phyloP scores from a whole-genome alignment of 2,888 invertebrate species.

The Habrosyne pyritoides region DNA sequence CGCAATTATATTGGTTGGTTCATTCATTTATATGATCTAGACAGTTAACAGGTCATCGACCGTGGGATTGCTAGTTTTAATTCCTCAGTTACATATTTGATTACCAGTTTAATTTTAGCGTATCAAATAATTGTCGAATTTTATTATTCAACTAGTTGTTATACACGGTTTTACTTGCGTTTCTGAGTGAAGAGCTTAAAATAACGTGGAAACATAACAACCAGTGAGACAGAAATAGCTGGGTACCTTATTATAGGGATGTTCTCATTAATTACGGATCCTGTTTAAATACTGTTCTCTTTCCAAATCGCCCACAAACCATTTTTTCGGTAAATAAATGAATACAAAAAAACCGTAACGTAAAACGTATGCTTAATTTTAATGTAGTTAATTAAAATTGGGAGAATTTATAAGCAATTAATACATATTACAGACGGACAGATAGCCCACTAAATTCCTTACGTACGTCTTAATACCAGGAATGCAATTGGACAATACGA shows the following conservation, averaged over 20 bases:
- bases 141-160: too few species aligned
- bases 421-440: background rate
- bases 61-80: constrained; percentile 6
- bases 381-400: constrained; percentile 10
- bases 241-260: too few species aligned
- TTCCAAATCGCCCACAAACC: too few species aligned
- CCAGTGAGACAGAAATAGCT: too few species aligned
- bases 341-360: too few species aligned
- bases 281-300: too few species aligned
- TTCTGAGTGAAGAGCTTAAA: too few species aligned
- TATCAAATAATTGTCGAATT: constrained; percentile 1
- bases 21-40: constrained; percentile 16
- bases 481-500: constrained; percentile 71
- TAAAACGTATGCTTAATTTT: constrained; percentile 2
- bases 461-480: constrained; percentile 44
- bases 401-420: constrained; percentile 14
- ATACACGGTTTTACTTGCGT: too few species aligned
- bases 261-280: too few species aligned
- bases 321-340: too few species aligned
- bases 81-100: background rate
- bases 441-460: constrained; percentile 54
- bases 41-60: constrained; percentile 24
- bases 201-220: too few species aligned
- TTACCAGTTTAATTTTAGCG: background rate
- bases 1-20: background rate